Percentiles rank a stretch among this genome's conserved stretches.
phyloP scores from a whole-genome alignment of 2,113 vertebrate species.

The Psophia crepitans region DNA sequence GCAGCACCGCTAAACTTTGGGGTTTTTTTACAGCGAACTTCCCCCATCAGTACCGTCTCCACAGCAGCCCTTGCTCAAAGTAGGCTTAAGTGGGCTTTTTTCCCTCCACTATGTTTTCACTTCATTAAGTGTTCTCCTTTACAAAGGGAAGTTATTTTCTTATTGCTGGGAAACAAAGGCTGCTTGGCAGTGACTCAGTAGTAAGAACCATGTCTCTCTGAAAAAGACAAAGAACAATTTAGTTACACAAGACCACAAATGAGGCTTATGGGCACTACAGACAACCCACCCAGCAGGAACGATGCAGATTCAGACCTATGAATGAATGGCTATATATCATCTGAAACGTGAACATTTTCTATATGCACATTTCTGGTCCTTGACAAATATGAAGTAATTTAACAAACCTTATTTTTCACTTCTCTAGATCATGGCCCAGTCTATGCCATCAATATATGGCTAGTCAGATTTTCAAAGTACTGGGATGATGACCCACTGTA shows the following conservation, averaged over 20 bases:
- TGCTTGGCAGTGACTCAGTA: background rate
- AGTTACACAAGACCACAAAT: background rate
- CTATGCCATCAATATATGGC: background rate
- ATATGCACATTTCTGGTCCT: background rate
- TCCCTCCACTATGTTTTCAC: background rate
- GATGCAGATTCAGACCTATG: background rate
- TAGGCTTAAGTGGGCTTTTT: background rate
- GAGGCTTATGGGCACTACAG: background rate
- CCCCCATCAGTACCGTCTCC: background rate
- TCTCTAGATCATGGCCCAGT: background rate
- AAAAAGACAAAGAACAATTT: background rate
- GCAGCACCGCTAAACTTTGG: background rate
- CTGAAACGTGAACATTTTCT: background rate
- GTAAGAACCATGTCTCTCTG: background rate
- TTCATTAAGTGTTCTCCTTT: conserved; percentile 11
- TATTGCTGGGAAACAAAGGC: background rate
- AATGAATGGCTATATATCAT: background rate
- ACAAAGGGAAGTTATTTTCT: background rate
- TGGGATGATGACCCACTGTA: background rate
- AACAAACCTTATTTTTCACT: background rate
- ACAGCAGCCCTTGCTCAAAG: background rate
- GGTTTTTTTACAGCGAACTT: background rate
- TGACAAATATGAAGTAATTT: background rate
- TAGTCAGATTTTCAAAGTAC: background rate
- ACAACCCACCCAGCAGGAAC: background rate